A percentile compares a stretch with the other conserved stretches of the same genome.
Conservation (phyloP, 2,888 invertebrate genomes). For the Drosophila trichaetosa region DNA sequence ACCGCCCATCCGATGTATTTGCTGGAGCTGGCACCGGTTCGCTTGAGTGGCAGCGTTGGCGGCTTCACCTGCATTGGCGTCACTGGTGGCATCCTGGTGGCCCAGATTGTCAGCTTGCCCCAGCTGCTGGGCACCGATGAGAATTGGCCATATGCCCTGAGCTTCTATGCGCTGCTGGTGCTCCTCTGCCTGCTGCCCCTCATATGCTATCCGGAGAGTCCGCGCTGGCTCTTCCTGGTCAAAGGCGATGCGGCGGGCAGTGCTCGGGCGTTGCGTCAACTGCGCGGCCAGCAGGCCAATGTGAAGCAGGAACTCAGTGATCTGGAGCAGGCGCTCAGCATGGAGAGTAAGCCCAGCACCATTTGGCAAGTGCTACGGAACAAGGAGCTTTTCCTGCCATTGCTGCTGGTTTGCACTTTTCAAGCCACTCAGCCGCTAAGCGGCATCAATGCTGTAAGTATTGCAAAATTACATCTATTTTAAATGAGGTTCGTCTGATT, state of each 20-base stretch:
- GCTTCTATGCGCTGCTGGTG: conserved; percentile 89
- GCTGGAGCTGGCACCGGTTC: conserved; percentile 92
- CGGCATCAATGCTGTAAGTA: conserved; percentile 93
- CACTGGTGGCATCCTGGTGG: conserved; percentile 81
- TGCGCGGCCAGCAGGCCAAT: conserved; percentile 53
- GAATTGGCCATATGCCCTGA: conserved; percentile 91
- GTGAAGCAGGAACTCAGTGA: conserved; percentile 87
- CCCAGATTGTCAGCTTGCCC: conserved; percentile 78
- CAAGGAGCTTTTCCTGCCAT: conserved; percentile 87
- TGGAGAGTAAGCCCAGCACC: conserved; percentile 85
- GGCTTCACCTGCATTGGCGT: conserved; percentile 89
- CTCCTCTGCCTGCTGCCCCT: conserved; percentile 88
- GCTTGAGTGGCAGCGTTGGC: conserved; percentile 92
- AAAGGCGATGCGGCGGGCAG: conserved; percentile 88
- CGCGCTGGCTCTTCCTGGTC: conserved; percentile 91
- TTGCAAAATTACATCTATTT: not conserved
- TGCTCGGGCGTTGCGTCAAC: conserved; percentile 54
- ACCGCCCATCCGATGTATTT: conserved; percentile 95
- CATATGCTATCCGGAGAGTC: conserved; percentile 92
- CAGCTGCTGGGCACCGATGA: conserved; percentile 86
- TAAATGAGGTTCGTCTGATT: not conserved
- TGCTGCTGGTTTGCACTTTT: conserved; percentile 90
- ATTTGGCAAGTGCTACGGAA: conserved; percentile 87
- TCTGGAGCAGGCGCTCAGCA: conserved; percentile 86
- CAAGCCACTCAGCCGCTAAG: conserved; percentile 93